Base-by-base conservation (phyloP, 2,797 vertebrate genomes). In the Ceryle rudis region DNA sequence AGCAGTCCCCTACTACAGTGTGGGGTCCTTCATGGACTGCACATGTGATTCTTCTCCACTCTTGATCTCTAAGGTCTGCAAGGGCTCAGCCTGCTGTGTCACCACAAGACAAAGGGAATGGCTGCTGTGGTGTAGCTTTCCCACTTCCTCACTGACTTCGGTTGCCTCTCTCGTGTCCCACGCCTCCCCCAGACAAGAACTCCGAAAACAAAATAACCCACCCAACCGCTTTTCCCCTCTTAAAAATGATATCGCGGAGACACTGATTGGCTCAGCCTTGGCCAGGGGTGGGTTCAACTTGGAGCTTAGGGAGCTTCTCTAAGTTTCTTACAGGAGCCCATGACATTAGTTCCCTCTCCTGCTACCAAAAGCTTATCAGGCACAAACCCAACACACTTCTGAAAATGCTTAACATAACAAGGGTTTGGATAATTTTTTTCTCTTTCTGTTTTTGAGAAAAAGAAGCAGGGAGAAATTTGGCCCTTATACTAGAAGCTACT, bases 401-500 rank as follows among this genome's bases (percentile, higher is more conserved):
- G 49, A 60, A 89, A 73, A 49, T 39, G 9, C 3, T 57, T 51
- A 73, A 20, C 5, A 39, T 57, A n/a, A 25, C 33, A 79, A 72
- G 1, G 7, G 18, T 60, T 46, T 12, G 7, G 1, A 0, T 12
- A 6, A 64, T 71, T 57, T 64, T 26, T 16, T n/a, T n/a, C n/a
- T n/a, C 5, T 19, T 75, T 39, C 0, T 5, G 7, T 44, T 33
- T 80, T 82, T 52, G 31, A 55, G 51, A 60, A 57, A 82, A 89
- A 65, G 12, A 5, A 71, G 5, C 7, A 37, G 15, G 12, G 17
- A 75, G 3, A 80, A 89, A 41, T 28, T 49, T 57, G 33, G 25
- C 15, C 15, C 19, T 47, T 28, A 54, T 49, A 22, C 14, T 62
- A 66, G 47, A 35, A 94, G 6, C 2, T 61, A 31, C 5, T 37